These are phyloP conservation scores for Corythornis cristatus DNA, from an alignment of 2,113 vertebrate genomes.

Conservation along the genomic window DNA sequence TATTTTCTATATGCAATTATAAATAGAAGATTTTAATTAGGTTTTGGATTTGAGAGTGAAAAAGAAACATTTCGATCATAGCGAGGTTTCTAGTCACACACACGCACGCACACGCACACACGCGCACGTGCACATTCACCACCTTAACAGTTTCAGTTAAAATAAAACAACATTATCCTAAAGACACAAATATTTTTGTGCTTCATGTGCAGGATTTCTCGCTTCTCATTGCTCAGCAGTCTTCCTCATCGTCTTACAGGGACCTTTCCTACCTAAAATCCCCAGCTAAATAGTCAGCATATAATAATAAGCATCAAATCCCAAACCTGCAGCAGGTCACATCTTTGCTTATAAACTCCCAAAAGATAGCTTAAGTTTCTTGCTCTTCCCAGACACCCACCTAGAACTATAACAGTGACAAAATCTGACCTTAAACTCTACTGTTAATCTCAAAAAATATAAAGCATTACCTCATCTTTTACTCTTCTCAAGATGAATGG, in stretches of 20 bases:
- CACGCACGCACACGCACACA: neutral
- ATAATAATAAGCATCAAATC: neutral
- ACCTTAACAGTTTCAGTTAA: neutral
- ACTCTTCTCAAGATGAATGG: conserved; percentile 95
- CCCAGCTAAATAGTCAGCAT: neutral
- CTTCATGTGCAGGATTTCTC: neutral
- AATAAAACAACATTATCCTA: neutral
- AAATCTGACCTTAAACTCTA: neutral
- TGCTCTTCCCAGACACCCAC: neutral
- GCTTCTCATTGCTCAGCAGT: neutral
- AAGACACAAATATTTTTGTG: neutral
- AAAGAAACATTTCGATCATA: neutral
- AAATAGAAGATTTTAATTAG: neutral
- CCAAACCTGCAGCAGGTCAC: neutral
- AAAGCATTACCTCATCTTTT: conserved; percentile 88
- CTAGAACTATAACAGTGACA: neutral
- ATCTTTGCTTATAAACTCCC: neutral
- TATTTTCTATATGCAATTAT: neutral
- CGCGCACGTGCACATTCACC: neutral
- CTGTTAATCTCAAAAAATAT: neutral
- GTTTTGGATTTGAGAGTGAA: neutral
- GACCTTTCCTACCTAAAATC: neutral
- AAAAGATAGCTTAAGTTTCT: neutral
- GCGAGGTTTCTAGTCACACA: neutral
- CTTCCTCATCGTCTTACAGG: neutral